Conservation (phyloP, 2,888 invertebrate species). For the Drosophila nr. perissopoda region DNA sequence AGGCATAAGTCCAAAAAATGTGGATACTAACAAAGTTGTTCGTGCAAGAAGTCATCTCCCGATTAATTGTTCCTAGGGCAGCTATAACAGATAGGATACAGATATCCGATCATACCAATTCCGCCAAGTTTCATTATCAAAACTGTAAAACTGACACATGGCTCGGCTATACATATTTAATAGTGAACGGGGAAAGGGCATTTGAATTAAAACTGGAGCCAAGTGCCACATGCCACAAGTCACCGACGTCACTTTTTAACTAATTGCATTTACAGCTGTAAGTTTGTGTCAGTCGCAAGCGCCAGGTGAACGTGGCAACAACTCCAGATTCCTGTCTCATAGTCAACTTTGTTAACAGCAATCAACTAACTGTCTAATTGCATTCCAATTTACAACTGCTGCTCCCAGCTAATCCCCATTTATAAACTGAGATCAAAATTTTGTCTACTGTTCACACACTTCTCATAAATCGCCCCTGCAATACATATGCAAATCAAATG, state of each 20-base stretch:
- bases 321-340: not conserved
- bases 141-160: not conserved
- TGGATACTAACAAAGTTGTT: not conserved
- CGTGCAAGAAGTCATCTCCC: not conserved
- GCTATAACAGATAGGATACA: not conserved
- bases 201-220: not conserved
- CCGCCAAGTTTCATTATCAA: not conserved
- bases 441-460: not conserved
- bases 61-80: not conserved
- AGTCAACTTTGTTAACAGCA: not conserved
- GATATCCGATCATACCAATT: not conserved
- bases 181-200: not conserved
- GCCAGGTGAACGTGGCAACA: not conserved
- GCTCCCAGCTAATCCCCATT: conserved; percentile 29
- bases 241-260: not conserved
- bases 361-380: not conserved
- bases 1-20: not conserved
- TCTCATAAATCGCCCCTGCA: not conserved
- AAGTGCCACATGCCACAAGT: not conserved
- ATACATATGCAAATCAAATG: not conserved
- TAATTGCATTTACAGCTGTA: not conserved
- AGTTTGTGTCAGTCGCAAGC: not conserved
- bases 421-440: conserved; percentile 3
- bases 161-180: not conserved
- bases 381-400: conserved; percentile 10